phyloP scores from a whole-genome alignment of 1,140 invertebrate species.

The Lethrus apterus region DNA sequence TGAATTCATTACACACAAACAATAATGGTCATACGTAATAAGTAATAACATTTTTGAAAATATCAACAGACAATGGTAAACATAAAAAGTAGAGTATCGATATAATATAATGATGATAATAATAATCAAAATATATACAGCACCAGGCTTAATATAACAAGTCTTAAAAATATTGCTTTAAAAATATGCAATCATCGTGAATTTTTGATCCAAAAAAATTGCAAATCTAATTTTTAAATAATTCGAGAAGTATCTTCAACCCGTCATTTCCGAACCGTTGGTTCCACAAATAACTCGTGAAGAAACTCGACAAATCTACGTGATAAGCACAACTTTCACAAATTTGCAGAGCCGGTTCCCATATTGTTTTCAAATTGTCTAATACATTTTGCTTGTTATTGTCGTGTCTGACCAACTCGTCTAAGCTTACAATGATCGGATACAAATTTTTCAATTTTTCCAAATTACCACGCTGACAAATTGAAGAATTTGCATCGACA shows the following conservation, averaged over 20 bases:
- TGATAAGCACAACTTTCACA: conserved; percentile 43
- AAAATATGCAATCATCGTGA: neutral
- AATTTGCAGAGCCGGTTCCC: conserved; percentile 40
- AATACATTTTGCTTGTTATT: neutral
- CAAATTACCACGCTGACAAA: conserved; percentile 6
- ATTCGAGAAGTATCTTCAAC: conserved; percentile 8
- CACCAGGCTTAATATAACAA: neutral
- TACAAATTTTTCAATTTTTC: conserved; percentile 6
- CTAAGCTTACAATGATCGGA: conserved; percentile 10
- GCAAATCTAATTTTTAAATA: conserved; percentile 4
- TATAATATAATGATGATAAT: neutral
- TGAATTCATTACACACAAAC: too few species aligned
- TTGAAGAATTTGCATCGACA: conserved; percentile 8
- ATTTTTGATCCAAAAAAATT: neutral
- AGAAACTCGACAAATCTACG: conserved; percentile 3
- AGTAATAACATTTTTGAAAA: neutral
- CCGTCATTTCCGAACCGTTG: conserved; percentile 15
- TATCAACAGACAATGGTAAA: neutral
- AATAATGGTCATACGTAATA: too few species aligned
- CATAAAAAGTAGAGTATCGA: neutral
- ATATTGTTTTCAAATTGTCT: conserved; percentile 41
- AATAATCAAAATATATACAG: neutral
- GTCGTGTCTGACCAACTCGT: conserved; percentile 13
- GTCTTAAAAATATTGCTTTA: conserved; percentile 2
- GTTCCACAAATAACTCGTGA: conserved; percentile 12